Percentiles rank a stretch among this genome's conserved stretches.
These are phyloP conservation scores for Sarcophaga variegata DNA, from an alignment of 2,888 invertebrate genomes.

Conservation along the genomic window DNA sequence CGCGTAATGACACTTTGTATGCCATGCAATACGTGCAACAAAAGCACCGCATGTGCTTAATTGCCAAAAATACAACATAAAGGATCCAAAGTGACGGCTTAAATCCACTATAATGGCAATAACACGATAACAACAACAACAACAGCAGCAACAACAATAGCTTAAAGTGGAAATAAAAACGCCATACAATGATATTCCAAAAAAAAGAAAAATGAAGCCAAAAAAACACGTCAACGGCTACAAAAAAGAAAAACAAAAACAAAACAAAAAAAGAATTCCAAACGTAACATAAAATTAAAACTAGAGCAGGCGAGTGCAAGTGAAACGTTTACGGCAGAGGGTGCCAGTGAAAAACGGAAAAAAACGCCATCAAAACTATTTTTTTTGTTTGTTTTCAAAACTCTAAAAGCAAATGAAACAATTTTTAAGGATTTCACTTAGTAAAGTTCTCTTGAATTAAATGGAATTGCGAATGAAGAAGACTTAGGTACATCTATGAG, in stretches of 20 bases:
- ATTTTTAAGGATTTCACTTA: no score
- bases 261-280: conserved; percentile 38
- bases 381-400: no score
- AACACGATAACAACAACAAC: conserved; percentile 60
- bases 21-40: conserved; percentile 77
- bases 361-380: neutral
- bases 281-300: conserved; percentile 49
- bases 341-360: neutral
- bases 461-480: no score
- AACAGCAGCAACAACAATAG: no score
- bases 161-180: conserved; percentile 14
- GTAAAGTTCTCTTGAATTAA: no score
- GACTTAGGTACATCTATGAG: no score
- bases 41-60: conserved; percentile 80
- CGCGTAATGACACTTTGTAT: conserved; percentile 80
- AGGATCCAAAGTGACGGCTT: conserved; percentile 71
- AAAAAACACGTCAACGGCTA: conserved; percentile 1
- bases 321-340: neutral
- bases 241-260: conserved; percentile 34
- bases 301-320: conserved; percentile 61
- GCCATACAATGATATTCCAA: conserved; percentile 18
- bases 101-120: conserved; percentile 66
- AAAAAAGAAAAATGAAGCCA: neutral
- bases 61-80: conserved; percentile 76
- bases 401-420: no score